Evolutionary conservation across 2,797 vertebrate species (phyloP).

Genomic region (Gallinago stenura): DNA sequence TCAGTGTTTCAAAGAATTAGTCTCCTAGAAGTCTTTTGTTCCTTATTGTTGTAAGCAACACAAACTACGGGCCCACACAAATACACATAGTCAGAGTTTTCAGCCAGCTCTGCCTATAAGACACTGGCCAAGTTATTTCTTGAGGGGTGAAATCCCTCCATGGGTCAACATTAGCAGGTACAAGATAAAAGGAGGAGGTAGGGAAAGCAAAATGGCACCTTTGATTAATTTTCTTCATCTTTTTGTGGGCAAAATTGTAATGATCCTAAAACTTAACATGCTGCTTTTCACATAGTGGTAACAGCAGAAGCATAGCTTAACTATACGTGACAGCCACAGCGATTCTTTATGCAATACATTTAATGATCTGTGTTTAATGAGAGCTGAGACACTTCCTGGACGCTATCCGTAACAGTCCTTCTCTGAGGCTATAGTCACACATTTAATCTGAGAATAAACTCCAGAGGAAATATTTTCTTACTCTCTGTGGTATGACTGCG

Average conservation of each 20-base stretch:
- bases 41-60: not conserved
- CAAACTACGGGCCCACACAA: not conserved
- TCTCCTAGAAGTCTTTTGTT: not conserved
- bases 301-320: not conserved
- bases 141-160: not conserved
- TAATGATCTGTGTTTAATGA: constrained; percentile 7
- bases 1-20: not conserved
- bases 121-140: not conserved
- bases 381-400: not conserved
- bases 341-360: not conserved
- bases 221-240: not conserved
- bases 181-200: not conserved
- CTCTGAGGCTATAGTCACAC: not conserved
- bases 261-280: not conserved
- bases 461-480: not conserved
- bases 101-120: not conserved
- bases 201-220: not conserved
- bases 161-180: not conserved
- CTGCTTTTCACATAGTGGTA: not conserved
- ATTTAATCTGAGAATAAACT: not conserved
- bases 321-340: not conserved
- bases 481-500: not conserved
- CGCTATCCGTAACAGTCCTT: not conserved
- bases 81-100: not conserved
- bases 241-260: not conserved